Evolutionary conservation across 1,140 invertebrate genomes (phyloP).

Genomic region (Pogonomyrmex barbatus): DNA sequence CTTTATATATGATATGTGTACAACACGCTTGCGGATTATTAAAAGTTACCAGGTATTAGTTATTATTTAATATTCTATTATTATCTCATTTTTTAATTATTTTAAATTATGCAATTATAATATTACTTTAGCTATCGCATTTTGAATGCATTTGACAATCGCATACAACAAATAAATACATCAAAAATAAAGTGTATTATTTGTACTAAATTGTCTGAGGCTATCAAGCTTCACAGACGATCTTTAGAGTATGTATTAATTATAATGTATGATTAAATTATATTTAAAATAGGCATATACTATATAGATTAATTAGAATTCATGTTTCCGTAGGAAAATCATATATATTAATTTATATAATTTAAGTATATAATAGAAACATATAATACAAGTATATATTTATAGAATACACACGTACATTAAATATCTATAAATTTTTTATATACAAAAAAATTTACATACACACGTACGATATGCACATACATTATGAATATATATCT

Average conservation of each 20-base stretch:
- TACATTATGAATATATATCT: not conserved
- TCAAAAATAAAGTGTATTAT: not conserved
- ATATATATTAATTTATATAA: too few relatives aligned
- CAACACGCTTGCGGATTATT: constrained; percentile 43
- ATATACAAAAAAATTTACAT: too few relatives aligned
- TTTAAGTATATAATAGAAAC: too few relatives aligned
- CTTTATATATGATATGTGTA: not conserved
- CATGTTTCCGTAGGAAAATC: too few relatives aligned
- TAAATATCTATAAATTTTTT: too few relatives aligned
- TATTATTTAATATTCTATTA: not conserved
- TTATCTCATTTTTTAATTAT: not conserved
- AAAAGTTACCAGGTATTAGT: constrained; percentile 6
- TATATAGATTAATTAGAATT: not conserved
- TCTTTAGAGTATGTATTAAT: constrained; percentile 32
- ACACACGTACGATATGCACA: not conserved
- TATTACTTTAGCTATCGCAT: constrained; percentile 1
- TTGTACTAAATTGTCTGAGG: constrained; percentile 15
- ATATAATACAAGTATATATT: too few relatives aligned
- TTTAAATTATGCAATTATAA: not conserved
- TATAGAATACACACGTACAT: too few relatives aligned
- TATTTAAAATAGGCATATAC: not conserved
- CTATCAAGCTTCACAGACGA: constrained; percentile 19
- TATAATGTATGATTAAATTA: not conserved
- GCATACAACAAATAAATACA: not conserved
- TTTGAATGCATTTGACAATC: constrained; percentile 6